Evolutionary conservation across 1,140 invertebrate species (phyloP).

Genomic region (Dreissena rostriformis): DNA sequence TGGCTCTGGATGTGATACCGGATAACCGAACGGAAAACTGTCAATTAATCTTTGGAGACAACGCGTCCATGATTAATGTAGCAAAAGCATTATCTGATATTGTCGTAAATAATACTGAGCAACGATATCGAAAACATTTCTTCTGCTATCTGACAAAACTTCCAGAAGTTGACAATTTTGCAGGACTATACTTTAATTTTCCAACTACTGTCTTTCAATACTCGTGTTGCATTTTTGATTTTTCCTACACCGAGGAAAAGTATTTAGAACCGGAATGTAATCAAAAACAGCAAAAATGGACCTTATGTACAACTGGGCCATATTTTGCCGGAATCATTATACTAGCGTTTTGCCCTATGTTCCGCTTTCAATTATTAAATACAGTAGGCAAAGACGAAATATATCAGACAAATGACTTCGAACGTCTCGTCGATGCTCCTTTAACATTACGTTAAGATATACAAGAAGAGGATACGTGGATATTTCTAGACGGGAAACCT

Average conservation of each 20-base stretch:
- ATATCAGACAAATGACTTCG: neutral
- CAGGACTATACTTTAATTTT: constrained; percentile 21
- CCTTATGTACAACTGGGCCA: neutral
- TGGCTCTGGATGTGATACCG: no score
- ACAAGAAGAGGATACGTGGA: neutral
- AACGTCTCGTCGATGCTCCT: neutral
- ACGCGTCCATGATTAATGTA: neutral
- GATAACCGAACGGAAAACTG: no score
- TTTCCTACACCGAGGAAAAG: neutral
- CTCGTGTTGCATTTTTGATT: neutral
- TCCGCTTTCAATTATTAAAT: neutral
- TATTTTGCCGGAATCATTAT: neutral
- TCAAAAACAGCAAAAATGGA: neutral
- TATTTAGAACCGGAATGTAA: neutral
- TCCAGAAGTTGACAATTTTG: constrained; percentile 7
- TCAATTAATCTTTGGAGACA: neutral
- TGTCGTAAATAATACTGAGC: neutral
- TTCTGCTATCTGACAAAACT: neutral
- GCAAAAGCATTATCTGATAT: neutral
- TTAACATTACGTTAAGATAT: neutral
- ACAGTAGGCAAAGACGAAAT: neutral
- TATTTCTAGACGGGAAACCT: neutral
- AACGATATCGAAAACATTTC: neutral
- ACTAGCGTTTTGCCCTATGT: neutral
- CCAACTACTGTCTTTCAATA: constrained; percentile 12